A percentile compares a stretch with the other conserved stretches of the same genome.
phyloP scores from a whole-genome alignment of 2,113 vertebrate species.

The Tautogolabrus adspersus region DNA sequence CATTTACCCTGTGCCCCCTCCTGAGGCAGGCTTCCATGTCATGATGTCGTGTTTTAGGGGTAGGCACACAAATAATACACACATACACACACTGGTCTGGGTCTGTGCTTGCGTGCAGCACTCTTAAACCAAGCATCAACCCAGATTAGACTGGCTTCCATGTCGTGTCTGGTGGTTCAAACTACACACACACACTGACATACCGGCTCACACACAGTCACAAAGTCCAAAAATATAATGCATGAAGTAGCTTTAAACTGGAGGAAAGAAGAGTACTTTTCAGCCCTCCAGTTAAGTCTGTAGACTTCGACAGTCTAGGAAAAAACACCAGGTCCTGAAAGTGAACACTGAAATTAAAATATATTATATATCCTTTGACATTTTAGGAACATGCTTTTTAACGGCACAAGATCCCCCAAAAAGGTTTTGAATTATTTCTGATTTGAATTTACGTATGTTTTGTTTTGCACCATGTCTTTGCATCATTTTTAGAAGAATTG shows the following conservation, averaged over 20 bases:
- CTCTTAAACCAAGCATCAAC: conserved; percentile 27
- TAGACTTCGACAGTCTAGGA: too few relatives aligned
- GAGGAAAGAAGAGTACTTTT: neutral
- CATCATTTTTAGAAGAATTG: too few relatives aligned
- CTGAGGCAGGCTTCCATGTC: conserved; percentile 37
- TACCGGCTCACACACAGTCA: neutral
- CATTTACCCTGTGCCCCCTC: conserved; percentile 30
- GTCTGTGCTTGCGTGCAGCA: conserved; percentile 31
- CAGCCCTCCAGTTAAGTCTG: too few relatives aligned
- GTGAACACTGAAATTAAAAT: too few relatives aligned
- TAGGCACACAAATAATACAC: conserved; percentile 30
- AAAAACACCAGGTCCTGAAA: too few relatives aligned
- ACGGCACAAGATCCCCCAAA: too few relatives aligned
- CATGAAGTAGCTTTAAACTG: neutral
- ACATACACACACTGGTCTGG: conserved; percentile 25
- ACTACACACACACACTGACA: neutral
- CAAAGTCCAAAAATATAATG: neutral
- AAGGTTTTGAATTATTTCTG: too few relatives aligned
- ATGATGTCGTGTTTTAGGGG: conserved; percentile 18
- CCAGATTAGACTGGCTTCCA: conserved; percentile 32
- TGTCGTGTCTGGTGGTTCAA: conserved; percentile 9
- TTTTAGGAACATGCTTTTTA: too few relatives aligned
- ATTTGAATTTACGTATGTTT: too few relatives aligned
- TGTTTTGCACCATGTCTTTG: too few relatives aligned
- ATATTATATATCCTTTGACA: too few relatives aligned